These are phyloP conservation scores for Montipora foliosa DNA, from an alignment of 64 coral and sea anemone species.

Conservation along the genomic window DNA sequence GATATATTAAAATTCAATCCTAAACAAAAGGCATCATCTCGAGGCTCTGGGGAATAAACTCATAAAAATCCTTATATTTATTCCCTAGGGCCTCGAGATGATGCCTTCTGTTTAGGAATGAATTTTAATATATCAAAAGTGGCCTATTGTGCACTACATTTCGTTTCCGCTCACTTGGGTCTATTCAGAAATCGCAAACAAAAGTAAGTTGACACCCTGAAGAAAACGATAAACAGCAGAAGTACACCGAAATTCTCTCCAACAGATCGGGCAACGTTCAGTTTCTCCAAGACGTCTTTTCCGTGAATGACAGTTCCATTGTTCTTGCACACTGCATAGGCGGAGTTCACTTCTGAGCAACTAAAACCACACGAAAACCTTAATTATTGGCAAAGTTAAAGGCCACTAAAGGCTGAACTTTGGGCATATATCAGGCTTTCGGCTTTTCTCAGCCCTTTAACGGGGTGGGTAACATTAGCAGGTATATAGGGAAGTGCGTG, in stretches of 20 bases:
- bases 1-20: no score
- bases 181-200: constrained; percentile 82
- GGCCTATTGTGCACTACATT: background rate
- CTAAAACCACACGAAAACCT: constrained; percentile 40
- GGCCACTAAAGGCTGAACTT: no score
- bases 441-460: no score
- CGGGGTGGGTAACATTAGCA: no score
- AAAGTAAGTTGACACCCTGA: constrained; percentile 80
- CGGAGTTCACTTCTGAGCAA: constrained; percentile 55
- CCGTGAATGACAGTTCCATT: constrained; percentile 85
- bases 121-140: no score
- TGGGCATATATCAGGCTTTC: no score
- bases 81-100: no score
- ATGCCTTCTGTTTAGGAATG: no score
- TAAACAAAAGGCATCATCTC: no score
- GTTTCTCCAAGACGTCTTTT: constrained; percentile 56
- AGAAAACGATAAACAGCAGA: constrained; percentile 45
- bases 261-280: constrained; percentile 64
- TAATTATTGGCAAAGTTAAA: background rate
- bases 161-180: constrained; percentile 45
- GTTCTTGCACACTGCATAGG: constrained; percentile 72
- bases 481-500: no score
- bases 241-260: constrained; percentile 78
- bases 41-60: no score
- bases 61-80: no score